Evolutionary conservation across 1,140 invertebrate genomes (phyloP).

Genomic region (Cyclina sinensis): DNA sequence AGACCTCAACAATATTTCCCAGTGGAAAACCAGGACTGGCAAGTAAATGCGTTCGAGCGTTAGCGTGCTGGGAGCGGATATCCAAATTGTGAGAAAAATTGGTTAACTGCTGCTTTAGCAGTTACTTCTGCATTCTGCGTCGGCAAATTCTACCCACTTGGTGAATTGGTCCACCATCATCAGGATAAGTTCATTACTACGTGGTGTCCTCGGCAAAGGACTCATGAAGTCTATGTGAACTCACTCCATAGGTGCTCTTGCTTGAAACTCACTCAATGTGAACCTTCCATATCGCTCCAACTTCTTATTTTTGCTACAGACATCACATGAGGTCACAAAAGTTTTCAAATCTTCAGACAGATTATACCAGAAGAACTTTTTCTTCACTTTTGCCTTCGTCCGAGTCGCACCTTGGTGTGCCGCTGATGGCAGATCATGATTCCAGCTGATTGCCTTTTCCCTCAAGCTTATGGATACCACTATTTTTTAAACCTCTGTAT

Average conservation of each 20-base stretch:
- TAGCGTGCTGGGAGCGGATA: slow-evolving; percentile 62
- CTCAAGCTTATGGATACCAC: neutral
- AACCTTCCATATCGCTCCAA: neutral
- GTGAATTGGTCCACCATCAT: too few species aligned
- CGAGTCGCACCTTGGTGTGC: neutral
- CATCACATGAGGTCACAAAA: neutral
- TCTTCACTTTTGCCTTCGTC: neutral
- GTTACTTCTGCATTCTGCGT: slow-evolving; percentile 66
- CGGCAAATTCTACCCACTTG: slow-evolving; percentile 76
- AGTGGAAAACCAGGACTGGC: too few species aligned
- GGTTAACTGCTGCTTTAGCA: slow-evolving; percentile 48
- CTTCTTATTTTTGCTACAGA: slow-evolving; percentile 13
- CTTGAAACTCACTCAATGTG: slow-evolving; percentile 8
- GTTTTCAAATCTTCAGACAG: neutral
- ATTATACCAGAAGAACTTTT: slow-evolving; percentile 6
- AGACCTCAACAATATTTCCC: slow-evolving; percentile 41
- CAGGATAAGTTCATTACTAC: slow-evolving; percentile 76
- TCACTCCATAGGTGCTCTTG: too few species aligned
- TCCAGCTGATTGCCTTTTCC: neutral
- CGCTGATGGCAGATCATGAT: neutral
- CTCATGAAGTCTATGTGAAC: too few species aligned
- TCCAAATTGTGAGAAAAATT: slow-evolving; percentile 68
- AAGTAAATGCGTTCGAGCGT: too few species aligned
- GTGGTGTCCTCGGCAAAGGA: slow-evolving; percentile 75
- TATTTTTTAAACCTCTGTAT: neutral